Conservation (phyloP, 2,888 invertebrate genomes). For the Synergus laeviventris region DNA sequence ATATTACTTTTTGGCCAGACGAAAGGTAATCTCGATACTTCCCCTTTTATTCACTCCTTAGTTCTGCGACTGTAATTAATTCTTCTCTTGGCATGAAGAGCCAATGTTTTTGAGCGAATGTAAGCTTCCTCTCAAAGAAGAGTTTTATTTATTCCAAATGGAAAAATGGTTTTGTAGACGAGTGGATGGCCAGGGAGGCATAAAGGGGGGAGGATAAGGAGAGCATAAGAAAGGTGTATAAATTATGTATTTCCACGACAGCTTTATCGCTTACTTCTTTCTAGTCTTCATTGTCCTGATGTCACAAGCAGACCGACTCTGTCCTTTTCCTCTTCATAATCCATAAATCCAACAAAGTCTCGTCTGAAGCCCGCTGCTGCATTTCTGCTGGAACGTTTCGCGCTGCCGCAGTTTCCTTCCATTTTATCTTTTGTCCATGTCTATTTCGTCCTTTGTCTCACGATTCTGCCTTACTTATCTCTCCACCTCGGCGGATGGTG, state of each 20-base stretch:
- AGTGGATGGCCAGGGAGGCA: neutral
- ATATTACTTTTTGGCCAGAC: neutral
- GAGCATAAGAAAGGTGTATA: constrained; percentile 60
- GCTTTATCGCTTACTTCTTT: constrained; percentile 69
- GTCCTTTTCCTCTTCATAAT: constrained; percentile 68
- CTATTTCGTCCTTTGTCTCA: constrained; percentile 67
- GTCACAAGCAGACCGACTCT: constrained; percentile 67
- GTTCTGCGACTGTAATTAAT: constrained; percentile 5
- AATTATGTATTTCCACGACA: constrained; percentile 71
- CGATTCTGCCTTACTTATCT: constrained; percentile 60
- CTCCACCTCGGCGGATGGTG: constrained; percentile 6
- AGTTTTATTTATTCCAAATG: constrained; percentile 60
- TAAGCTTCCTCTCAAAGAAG: constrained; percentile 45
- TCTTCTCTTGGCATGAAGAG: constrained; percentile 2
- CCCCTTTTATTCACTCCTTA: neutral
- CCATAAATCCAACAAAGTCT: constrained; percentile 73
- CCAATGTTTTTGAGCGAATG: neutral
- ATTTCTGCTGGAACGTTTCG: constrained; percentile 56
- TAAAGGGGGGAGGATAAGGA: constrained; percentile 46
- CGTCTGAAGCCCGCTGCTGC: constrained; percentile 59
- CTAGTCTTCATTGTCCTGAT: constrained; percentile 70
- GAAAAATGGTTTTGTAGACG: constrained; percentile 55
- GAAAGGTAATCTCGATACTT: neutral
- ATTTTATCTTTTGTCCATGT: constrained; percentile 62
- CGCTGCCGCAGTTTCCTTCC: constrained; percentile 52